Evolutionary conservation across 1,140 invertebrate genomes (phyloP), one percentile per base, ranked within the genome.

Genomic region (Theocolax elegans): DNA sequence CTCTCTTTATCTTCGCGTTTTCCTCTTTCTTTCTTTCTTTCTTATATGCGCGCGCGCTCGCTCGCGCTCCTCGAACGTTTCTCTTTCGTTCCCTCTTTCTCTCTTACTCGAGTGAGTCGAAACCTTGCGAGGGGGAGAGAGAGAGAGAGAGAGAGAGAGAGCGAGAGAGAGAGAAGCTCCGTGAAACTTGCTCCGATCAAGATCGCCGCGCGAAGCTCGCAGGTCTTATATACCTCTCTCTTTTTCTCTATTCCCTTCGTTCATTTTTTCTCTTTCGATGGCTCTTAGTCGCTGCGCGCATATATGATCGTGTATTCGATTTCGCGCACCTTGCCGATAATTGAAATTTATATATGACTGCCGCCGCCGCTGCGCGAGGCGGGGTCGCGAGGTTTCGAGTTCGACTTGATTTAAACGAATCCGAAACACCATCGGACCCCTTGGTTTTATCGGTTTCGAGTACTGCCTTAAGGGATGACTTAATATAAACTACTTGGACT

Each of bases 261-360:
- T 17, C n/a, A 13, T 13, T 35, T 13, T 58, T 29, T 48, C 27
- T 13, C 9, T 25, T 54, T 42, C 46, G 2, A 44, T 13, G 48
- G 19, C 49, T 27, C 6, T 35, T 35, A 35, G 10, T 17, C 9
- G 31, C 40, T 31, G 27, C 25, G 31, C n/a, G 53, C 53, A 62
- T 67, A 49, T 72, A 68, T 59, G 60, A 72, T 72, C 60, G 66
- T 69, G 69, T 60, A 65, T 59, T 65, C 56, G 71, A 68, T 68
- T 67, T 68, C 49, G 23, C 59, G 51, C 49, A 42, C 15, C 29
- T 58, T 64, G 29, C 69, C 69, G 69, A 71, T 71, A 71, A 71
- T 71, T 71, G 69, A 71, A 71, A 71, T 71, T 71, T 71, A 71
- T 71, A 71, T 65, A 65, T 64, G 49, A 62, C 40, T 54, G 38